Evolutionary conservation across 2,113 vertebrate genomes (phyloP), one percentile per base, ranked within the genome.

Genomic region (Tragulus kanchil): DNA sequence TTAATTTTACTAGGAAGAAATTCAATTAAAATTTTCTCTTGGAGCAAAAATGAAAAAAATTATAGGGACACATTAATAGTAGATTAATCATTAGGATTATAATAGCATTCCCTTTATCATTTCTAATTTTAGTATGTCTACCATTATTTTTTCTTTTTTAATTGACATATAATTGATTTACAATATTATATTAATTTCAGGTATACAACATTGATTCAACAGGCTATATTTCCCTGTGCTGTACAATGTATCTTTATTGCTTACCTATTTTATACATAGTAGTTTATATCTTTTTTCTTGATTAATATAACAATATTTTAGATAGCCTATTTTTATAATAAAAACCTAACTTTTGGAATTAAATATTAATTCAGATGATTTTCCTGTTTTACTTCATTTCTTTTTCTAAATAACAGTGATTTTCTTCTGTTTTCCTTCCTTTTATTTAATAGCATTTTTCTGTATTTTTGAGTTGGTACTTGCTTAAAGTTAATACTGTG

Each of bases 1-100:
- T 90, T 92, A 92, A 85, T 85, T 95, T 85, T n/a, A 59, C 48
- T 52, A 50, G 11, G 26, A n/a, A 94, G 16, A 86, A 84, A n/a
- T 52, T 71, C 59, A 87, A 87, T 71, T 77, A 69, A 79, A 64
- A n/a, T 69, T 81, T 95, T 67, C 11, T 77, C 36, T 90, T 84
- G 61, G 1, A 16, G 52, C 3, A 95, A 93, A 89, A 75, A 69
- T 79, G 2, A 85, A 92, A 79, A 71, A 50, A 78, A 42, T 58
- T 9, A 3, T 54, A 26, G 45, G 61, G 7, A 50, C 48, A 85
- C 4, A 73, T 73, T 65, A 15, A 15, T 28, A 58, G 31, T 85
- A 23, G 8, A 81, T 78, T 61, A 85, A 9, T 59, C 6, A 8
- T 91, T 83, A 93, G 48, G 9, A 31, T 26, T 94, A 73, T 84